A percentile compares a stretch with the other conserved stretches of the same genome.
Evolutionary conservation across 2,113 vertebrate genomes (phyloP).

Genomic region (Chiloscyllium plagiosum): DNA sequence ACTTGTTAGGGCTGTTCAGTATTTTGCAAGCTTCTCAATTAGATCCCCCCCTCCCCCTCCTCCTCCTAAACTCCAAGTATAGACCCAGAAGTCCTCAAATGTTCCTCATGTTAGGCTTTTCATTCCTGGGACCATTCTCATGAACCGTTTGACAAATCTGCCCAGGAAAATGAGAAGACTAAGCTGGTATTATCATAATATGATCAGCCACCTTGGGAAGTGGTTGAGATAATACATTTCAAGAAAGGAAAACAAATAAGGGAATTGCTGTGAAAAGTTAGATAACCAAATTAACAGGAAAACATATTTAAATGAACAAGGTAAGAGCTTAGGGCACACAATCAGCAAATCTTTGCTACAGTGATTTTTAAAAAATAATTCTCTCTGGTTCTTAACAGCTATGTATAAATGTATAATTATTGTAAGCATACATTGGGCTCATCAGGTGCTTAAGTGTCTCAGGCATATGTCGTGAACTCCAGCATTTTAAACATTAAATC

Average conservation of each 20-base stretch:
- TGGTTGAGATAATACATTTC: slow-evolving; percentile 63
- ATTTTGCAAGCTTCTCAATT: too few species aligned
- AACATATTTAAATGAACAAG: slow-evolving; percentile 11
- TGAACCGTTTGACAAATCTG: slow-evolving; percentile 49
- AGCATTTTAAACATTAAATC: not conserved
- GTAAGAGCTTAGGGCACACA: not conserved
- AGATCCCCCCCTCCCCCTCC: too few species aligned
- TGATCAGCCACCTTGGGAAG: slow-evolving; percentile 65
- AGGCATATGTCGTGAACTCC: not conserved
- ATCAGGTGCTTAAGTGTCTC: not conserved
- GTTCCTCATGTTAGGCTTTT: too few species aligned
- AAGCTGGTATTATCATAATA: slow-evolving; percentile 59
- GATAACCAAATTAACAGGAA: slow-evolving; percentile 1
- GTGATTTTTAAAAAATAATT: not conserved
- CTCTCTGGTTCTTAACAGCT: not conserved
- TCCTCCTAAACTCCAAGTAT: too few species aligned
- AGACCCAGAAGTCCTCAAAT: too few species aligned
- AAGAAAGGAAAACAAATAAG: slow-evolving; percentile 57
- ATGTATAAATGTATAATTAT: not conserved
- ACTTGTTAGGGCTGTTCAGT: too few species aligned
- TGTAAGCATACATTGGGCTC: not conserved
- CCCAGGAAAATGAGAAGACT: slow-evolving; percentile 58
- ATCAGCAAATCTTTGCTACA: not conserved
- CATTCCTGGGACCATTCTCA: too few species aligned
- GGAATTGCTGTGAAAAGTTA: slow-evolving; percentile 43